These are phyloP conservation scores for Drosophila aldrichi DNA, from an alignment of 2,888 invertebrate species.

Conservation along the genomic window DNA sequence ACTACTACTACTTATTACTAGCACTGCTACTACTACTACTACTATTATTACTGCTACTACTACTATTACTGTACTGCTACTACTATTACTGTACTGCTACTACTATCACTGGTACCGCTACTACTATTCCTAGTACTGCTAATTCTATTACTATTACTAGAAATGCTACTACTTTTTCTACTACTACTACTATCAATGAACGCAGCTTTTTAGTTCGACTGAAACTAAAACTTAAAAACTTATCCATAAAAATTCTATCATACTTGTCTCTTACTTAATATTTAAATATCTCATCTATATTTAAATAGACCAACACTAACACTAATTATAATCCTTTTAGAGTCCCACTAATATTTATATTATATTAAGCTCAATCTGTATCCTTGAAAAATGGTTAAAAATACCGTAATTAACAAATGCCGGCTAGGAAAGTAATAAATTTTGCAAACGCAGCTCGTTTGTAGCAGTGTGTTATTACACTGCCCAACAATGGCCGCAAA, in stretches of 20 bases:
- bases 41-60: too few species aligned
- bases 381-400: background rate
- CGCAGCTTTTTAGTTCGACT: too few species aligned
- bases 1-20: too few species aligned
- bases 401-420: background rate
- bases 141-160: too few species aligned
- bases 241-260: background rate
- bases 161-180: too few species aligned
- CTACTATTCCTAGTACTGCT: too few species aligned
- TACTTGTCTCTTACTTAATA: background rate
- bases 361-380: background rate
- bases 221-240: too few species aligned
- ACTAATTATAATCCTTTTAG: background rate
- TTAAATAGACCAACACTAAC: background rate
- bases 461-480: constrained; percentile 59
- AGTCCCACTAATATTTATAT: background rate
- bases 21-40: too few species aligned
- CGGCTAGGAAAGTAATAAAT: constrained; percentile 1
- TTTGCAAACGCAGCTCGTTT: constrained; percentile 52
- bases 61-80: too few species aligned
- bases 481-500: constrained; percentile 52
- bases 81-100: too few species aligned
- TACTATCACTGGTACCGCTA: too few species aligned
- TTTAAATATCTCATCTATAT: background rate
- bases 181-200: too few species aligned